Evolutionary conservation across 2,113 vertebrate genomes (phyloP), one percentile per base, ranked within the genome.

Genomic region (Delphinapterus leucas): DNA sequence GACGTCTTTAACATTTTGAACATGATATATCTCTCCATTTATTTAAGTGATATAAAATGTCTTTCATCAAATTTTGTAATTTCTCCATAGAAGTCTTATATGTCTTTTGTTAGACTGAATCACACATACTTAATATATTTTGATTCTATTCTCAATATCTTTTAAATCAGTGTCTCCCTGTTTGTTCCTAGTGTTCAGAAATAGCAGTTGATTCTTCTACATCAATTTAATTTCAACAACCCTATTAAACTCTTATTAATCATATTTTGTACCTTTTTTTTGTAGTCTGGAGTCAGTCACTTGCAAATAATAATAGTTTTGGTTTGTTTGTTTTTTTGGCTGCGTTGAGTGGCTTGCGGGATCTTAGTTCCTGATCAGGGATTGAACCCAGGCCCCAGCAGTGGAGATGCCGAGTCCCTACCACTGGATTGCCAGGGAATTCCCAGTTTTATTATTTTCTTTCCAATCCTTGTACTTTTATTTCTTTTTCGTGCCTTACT

Each of bases 31-130:
- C 21, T 92, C 23, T 92, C 49, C 26, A 25, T 71, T 93, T 93
- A 77, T 76, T 82, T 88, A 90, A 83, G 6, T 58, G 10, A 83
- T 83, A 26, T 86, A 83, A 90, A 86, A 74, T 90, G 28, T 79
- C 73, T 87, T 93, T 63, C 31, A 73, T 93, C 73, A 88, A 49
- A 84, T 90, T 88, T 93, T 83, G 14, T 86, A 36, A 41, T 90
- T 89, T 80, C 88, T 92, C 33, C 25, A 31, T 89, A 36, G 11
- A 90, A 70, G 41, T 58, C 68, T 61, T 84, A 68, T 70, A 61
- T 84, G 28, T 92, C 38, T 91, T 91, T 85, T 93, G 28, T 95
- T 93, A 90, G 81, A 74, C 85, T 74, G 65, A 81, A 49, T 95
- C 44, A 77, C 88, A 63, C 61, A 14, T 67, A 76, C 31, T 86